These are phyloP conservation scores for Yponomeuta sedellus DNA, from an alignment of 2,888 invertebrate genomes.

Conservation along the genomic window DNA sequence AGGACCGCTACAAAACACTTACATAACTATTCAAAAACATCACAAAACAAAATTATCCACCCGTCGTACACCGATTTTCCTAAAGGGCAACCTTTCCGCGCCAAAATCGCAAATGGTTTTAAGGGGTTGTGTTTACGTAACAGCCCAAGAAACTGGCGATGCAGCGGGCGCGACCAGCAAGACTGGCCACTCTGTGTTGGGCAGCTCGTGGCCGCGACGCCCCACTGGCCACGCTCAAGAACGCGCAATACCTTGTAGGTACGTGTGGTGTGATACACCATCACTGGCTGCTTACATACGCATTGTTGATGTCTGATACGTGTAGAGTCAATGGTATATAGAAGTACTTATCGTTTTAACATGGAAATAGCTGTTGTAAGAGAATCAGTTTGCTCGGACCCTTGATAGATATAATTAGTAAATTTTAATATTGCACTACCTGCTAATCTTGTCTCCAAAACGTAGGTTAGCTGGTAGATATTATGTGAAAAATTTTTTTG, in stretches of 20 bases:
- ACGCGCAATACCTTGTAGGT: constrained; percentile 33
- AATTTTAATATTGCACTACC: too few species aligned
- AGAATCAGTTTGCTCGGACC: too few species aligned
- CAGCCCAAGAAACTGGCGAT: constrained; percentile 7
- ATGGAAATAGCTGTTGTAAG: too few species aligned
- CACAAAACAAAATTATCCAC: background rate
- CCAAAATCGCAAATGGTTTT: constrained; percentile 20
- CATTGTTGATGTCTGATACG: constrained; percentile 49
- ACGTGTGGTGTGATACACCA: constrained; percentile 32
- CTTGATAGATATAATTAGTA: too few species aligned
- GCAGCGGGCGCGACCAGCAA: constrained; percentile 25
- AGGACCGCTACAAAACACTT: background rate
- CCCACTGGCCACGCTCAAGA: constrained; percentile 54
- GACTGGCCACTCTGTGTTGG: constrained; percentile 41
- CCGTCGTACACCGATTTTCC: background rate
- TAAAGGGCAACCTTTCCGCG: constrained; percentile 20
- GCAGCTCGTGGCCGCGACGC: constrained; percentile 40
- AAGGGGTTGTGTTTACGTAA: background rate
- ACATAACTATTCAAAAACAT: background rate
- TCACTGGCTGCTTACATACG: constrained; percentile 40
- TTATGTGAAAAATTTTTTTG: too few species aligned
- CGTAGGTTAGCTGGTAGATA: too few species aligned
- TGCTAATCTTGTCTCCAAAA: too few species aligned
- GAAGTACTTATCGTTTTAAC: too few species aligned
- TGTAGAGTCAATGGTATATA: too few species aligned